Base-by-base conservation (phyloP, 2,888 invertebrate species). In the Synergus japonicus region DNA sequence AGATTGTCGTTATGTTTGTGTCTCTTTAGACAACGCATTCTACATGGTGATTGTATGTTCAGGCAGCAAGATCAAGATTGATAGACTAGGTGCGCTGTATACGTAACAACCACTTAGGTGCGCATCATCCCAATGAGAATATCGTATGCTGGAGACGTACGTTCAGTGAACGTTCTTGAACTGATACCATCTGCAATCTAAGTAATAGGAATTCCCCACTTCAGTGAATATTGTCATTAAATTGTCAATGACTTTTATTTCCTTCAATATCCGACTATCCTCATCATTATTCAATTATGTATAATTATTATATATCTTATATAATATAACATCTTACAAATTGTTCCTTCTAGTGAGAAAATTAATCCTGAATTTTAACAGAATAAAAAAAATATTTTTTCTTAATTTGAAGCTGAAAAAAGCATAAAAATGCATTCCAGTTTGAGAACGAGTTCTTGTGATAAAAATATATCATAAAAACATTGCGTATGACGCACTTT, bases 101-200 rank as follows among this genome's bases (percentile, higher is more conserved):
- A 87, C 84, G 84, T 80, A 88, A 88, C 88, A 89, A 89, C 88
- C 88, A 89, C 90, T 91, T 88, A 89, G 86, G 85, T 85, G 86
- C 89, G 89, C 90, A 91, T 91, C 90, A 91, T 89, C 89, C 87
- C 86, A 87, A 91, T 91, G 90, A 90, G 89, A 89, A 88, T 88
- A 83, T 84, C 79, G 78, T 76, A 54, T 69, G 15, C 81, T 76
- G 76, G 63, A 81, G 65, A 76, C 76, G 78, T 67, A 85, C 84
- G 81, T 85, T 85, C 85, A 83, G 79, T 81, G 82, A 67, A 67
- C 81, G 84, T 81, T 79, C 83, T 78, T 84, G 85, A 82, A 84
- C 85, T 85, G 84, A 87, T 86, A 87, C 88, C 85, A 82, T 83
- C 84, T 84, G 86, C 88, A 89, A 89, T 90, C 86, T 87, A 85